Base-by-base conservation (phyloP, 2,113 vertebrate genomes). In the Paracanthobrama guichenoti region DNA sequence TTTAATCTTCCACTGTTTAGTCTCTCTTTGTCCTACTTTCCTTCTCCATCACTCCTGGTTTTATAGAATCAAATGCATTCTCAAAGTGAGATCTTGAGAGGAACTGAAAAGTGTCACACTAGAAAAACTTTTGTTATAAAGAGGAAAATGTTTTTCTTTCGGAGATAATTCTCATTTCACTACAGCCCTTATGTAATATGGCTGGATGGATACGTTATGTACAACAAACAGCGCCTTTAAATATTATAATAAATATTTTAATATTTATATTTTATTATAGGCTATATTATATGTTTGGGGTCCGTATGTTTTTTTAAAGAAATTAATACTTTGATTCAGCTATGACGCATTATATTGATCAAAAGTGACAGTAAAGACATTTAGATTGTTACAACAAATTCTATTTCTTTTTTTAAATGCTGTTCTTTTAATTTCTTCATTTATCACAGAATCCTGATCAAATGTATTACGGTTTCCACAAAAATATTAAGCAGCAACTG, bases 21-120 rank as follows among this genome's bases (percentile, higher is more conserved):
- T 67, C 31, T 84, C 59, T 81, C 46, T 80, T 26, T 84, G 69
- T 62, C 82, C 50, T 67, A 60, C 72, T 83, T 78, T 73, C 14
- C 35, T 53, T 50, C 24, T 84, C 57, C n/a, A 18, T 66, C 20
- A 71, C 44, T 55, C 74, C 14, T 26, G 31, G 11, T 12, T 31
- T 26, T 14, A 22, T 46, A 20, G 22, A 10, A 20, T 79, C 28
- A 39, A 20, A 57, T 16, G 12, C 18, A 39, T 66, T 57, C 53
- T 20, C 42, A 24, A 24, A n/a, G 20, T 62, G 18, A 14, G 59
- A 83, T 26, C 22, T 20, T 12, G 10, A 79, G 24, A 26, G 10
- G 48, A 24, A 57, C 14, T 76, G 1, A 76, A 57, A 76, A 6
- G 9, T 12, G 20, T n/a, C 20, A 42, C 8, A 69, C 18, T 11